Base-by-base conservation (phyloP, 2,888 invertebrate species). In the Lasioglossum morio region DNA sequence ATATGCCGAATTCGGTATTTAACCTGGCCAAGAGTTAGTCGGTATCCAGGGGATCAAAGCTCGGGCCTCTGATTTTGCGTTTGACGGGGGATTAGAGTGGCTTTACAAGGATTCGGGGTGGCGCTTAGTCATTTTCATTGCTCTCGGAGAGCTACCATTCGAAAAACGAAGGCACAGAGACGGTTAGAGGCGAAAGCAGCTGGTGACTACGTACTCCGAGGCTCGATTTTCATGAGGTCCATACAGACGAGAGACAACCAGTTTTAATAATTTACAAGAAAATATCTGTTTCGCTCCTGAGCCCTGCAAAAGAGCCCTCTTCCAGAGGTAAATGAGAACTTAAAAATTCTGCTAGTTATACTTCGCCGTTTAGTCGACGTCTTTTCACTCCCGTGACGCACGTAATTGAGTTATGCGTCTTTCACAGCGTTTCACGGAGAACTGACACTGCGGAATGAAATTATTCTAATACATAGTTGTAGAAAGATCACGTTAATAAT, bases 51-150 rank as follows among this genome's bases (percentile, higher is more conserved):
- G 10, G 46, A 57, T 53, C 30, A 43, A 83, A 72, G 48, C 63
- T 66, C 19, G 23, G 34, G 34, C 43, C 57, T 53, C 46, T 53
- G 77, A 84, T 73, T 77, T 72, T 53, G 46, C 72, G 53, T 81
- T 73, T 81, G 93, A 92, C 91, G 89, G 88, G 88, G 92, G 92
- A 94, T 94, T 92, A 93, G 91, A 92, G 91, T 88, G 91, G 92
- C 91, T 94, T 93, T 91, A 86, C 91, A 86, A 87, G 91, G 92
- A 93, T 92, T 93, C 92, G 83, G 89, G 89, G 85, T 88, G 87
- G 88, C 91, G 92, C 90, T 94, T 93, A 93, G 94, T 94, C 94
- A 94, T 94, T 93, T 94, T 92, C 93, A 93, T 93, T 92, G 93
- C 91, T 74, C 85, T 83, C 73, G 79, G 53, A 81, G 77, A 81